These are phyloP conservation scores for Sturnira hondurensis DNA, from an alignment of 2,113 vertebrate species.

Conservation along the genomic window DNA sequence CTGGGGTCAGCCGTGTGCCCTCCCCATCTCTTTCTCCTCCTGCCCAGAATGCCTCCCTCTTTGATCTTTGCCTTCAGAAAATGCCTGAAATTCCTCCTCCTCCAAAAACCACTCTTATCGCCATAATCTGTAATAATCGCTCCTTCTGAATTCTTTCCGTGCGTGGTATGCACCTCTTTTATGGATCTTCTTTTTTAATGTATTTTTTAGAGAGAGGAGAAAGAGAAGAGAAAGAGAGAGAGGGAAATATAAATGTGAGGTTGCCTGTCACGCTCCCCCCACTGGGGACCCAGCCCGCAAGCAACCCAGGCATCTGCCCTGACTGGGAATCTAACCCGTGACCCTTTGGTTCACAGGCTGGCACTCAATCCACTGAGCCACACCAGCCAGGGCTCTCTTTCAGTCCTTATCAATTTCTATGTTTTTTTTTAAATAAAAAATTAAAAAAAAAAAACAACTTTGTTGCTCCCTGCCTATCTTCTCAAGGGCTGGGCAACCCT, in stretches of 20 bases:
- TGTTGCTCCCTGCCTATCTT: not conserved
- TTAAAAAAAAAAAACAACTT: not conserved
- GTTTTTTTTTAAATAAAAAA: not conserved
- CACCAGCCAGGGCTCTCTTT: not conserved
- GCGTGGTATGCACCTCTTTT: not conserved
- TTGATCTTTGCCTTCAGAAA: not conserved
- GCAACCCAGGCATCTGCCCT: too few species aligned
- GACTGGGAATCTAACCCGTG: too few species aligned
- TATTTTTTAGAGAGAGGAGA: too few species aligned
- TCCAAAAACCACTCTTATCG: not conserved
- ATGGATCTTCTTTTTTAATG: not conserved
- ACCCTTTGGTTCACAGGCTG: too few species aligned
- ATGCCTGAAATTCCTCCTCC: not conserved
- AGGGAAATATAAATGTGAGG: too few species aligned
- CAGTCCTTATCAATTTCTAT: not conserved
- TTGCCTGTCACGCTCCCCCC: too few species aligned
- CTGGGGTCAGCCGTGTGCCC: fast-evolving
- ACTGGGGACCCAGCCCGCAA: too few species aligned
- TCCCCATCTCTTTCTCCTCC: not conserved
- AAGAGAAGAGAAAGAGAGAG: too few species aligned
- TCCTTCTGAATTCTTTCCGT: not conserved
- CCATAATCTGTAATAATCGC: not conserved
- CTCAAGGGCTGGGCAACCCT: not conserved
- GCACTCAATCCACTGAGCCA: too few species aligned
- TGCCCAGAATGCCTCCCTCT: not conserved